A percentile compares a stretch with the other conserved stretches of the same genome.
phyloP scores from a whole-genome alignment of 2,888 invertebrate species.

The Mythimna loreyi region DNA sequence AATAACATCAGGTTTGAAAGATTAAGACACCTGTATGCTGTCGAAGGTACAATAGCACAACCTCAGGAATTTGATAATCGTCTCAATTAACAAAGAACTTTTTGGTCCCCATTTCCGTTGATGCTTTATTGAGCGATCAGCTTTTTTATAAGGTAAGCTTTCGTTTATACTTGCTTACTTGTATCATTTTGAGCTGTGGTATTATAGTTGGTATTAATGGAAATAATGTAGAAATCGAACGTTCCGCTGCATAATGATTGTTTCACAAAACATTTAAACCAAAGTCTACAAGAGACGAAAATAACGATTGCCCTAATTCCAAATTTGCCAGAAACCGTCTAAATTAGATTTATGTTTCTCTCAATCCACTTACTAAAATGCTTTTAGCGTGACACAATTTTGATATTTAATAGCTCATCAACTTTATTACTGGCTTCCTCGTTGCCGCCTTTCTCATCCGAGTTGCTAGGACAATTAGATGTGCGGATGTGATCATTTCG shows the following conservation, averaged over 20 bases:
- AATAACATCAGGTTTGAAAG: conserved; percentile 37
- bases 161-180: not conserved
- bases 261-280: conserved; percentile 33
- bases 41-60: conserved; percentile 43
- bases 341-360: conserved; percentile 46
- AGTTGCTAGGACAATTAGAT: conserved; percentile 76
- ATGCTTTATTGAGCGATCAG: conserved; percentile 28
- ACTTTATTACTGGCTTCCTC: conserved; percentile 63
- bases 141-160: conserved; percentile 16
- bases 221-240: conserved; percentile 3
- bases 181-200: not conserved
- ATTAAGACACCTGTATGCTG: conserved; percentile 59
- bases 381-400: conserved; percentile 52
- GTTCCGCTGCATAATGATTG: conserved; percentile 12
- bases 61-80: conserved; percentile 59
- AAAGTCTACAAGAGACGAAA: conserved; percentile 45
- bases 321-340: conserved; percentile 37
- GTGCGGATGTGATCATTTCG: conserved; percentile 82
- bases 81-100: conserved; percentile 44
- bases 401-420: conserved; percentile 56
- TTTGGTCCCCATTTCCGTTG: conserved; percentile 41
- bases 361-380: conserved; percentile 36
- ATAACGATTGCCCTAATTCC: conserved; percentile 35
- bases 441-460: conserved; percentile 51
- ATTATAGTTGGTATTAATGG: not conserved